Percentiles rank a stretch among this genome's conserved stretches.
Conservation (phyloP, 2,888 invertebrate species). For the Empis stercorea region DNA sequence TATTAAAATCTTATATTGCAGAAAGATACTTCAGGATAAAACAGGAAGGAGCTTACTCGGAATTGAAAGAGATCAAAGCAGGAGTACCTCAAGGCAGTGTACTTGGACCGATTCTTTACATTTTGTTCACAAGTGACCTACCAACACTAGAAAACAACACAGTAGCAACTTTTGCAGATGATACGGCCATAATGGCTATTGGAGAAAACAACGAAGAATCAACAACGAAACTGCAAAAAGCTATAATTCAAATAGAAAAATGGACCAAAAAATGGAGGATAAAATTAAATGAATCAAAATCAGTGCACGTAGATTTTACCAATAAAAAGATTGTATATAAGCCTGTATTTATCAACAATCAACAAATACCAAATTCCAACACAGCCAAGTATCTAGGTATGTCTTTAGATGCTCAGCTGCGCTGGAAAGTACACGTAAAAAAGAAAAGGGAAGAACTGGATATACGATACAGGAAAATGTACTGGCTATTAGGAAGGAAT, state of each 20-base stretch:
- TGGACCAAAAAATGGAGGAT: constrained; percentile 7
- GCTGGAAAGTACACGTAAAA: too few species aligned
- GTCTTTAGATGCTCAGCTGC: too few species aligned
- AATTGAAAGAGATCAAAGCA: not conserved
- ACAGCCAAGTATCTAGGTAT: too few species aligned
- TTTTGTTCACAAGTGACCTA: constrained; percentile 3
- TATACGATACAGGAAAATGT: not conserved
- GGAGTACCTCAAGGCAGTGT: too few species aligned
- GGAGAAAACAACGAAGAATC: too few species aligned
- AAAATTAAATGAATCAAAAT: constrained; percentile 6
- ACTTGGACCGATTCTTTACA: too few species aligned
- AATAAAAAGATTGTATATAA: too few species aligned
- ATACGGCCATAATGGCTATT: too few species aligned
- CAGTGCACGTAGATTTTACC: constrained; percentile 5
- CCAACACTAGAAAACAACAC: not conserved
- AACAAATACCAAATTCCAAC: not conserved
- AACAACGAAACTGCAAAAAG: not conserved
- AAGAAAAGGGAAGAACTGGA: not conserved
- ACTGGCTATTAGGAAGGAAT: not conserved
- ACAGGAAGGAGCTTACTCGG: constrained; percentile 1
- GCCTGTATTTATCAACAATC: too few species aligned
- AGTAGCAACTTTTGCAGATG: constrained; percentile 3
- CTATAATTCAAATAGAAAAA: not conserved
- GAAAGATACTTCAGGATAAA: constrained; percentile 1
- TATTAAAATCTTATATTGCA: not conserved